These are phyloP conservation scores for Strongylocentrotus purpuratus DNA, from an alignment of 35 echinoderm and acorn worm species.

Conservation along the genomic window DNA sequence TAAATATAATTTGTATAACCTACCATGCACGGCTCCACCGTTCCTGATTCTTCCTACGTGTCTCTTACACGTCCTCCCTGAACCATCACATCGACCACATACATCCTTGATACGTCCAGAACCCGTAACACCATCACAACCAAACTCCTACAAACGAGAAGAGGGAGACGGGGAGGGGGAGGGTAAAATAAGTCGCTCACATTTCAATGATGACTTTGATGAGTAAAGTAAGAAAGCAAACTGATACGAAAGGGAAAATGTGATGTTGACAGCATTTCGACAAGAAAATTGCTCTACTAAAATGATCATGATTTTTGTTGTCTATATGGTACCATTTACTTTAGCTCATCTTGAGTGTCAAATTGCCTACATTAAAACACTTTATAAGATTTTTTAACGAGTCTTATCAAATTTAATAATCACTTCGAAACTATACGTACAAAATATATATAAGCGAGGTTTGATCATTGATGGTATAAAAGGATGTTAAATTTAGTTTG, in stretches of 20 bases:
- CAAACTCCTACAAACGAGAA: neutral
- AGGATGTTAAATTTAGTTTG: too few species aligned
- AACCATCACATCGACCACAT: neutral
- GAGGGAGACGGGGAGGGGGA: neutral
- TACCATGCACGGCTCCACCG: neutral
- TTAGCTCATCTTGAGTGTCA: too few species aligned
- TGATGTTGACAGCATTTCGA: neutral
- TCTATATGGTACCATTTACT: too few species aligned
- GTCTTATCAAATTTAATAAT: too few species aligned
- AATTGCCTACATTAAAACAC: too few species aligned
- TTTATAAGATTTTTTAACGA: too few species aligned
- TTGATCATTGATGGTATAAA: too few species aligned
- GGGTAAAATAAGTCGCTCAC: neutral
- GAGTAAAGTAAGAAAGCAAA: too few species aligned
- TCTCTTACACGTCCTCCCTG: neutral
- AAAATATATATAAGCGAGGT: too few species aligned
- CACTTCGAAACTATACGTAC: too few species aligned
- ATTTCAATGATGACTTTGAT: neutral
- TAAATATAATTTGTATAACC: neutral
- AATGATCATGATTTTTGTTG: too few species aligned
- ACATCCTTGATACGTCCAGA: neutral
- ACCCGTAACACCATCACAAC: neutral
- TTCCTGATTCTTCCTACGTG: neutral
- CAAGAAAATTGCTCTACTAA: too few species aligned
- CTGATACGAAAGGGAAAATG: neutral